Evolutionary conservation across 2,113 vertebrate genomes (phyloP).

Genomic region (Chunga burmeisteri): DNA sequence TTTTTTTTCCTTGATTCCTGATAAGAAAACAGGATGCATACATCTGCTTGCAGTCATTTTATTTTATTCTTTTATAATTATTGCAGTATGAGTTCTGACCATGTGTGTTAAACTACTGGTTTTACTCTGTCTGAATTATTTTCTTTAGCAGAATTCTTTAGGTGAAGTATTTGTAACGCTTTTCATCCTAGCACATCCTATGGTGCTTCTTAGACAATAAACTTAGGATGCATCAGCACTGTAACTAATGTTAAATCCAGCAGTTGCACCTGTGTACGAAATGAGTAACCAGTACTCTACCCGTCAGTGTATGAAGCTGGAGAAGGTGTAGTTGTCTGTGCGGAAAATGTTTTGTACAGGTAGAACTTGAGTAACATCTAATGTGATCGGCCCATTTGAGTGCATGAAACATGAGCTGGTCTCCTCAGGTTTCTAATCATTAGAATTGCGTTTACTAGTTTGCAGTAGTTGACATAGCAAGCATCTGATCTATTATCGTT

Average conservation of each 20-base stretch:
- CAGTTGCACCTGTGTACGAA: too few species aligned
- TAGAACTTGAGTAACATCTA: neutral
- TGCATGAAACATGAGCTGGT: neutral
- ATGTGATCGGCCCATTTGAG: neutral
- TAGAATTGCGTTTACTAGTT: neutral
- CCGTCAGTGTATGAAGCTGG: accelerated
- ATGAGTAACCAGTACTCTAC: neutral
- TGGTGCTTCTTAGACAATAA: accelerated
- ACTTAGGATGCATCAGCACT: accelerated
- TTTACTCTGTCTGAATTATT: neutral
- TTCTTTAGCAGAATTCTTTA: neutral
- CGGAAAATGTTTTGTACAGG: neutral
- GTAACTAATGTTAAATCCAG: neutral
- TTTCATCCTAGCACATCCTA: neutral
- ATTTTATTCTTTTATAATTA: neutral
- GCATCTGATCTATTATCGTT: neutral
- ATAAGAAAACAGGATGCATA: neutral
- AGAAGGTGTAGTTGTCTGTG: neutral
- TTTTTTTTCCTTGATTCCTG: accelerated
- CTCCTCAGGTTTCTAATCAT: neutral
- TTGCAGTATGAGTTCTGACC: neutral
- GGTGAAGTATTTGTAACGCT: neutral
- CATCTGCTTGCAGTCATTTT: accelerated
- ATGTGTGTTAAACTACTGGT: neutral
- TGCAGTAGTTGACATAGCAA: neutral